phyloP scores from a whole-genome alignment of 2,797 vertebrate species.

The Urocyon cinereoargenteus region DNA sequence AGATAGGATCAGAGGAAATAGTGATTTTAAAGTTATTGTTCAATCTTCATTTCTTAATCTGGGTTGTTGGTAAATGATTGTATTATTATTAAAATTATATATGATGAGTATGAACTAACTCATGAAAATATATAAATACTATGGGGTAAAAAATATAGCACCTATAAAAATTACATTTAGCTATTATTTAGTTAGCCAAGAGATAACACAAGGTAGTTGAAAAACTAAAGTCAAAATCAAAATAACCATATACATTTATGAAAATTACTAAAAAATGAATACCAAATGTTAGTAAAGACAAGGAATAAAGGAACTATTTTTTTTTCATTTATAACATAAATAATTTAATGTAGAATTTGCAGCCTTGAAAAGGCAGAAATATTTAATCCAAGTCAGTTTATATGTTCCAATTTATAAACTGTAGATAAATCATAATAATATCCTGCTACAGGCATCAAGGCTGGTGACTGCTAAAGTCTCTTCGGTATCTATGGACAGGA shows the following conservation, averaged over 20 bases:
- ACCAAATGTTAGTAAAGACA: not conserved
- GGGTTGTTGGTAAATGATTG: not conserved
- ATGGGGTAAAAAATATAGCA: not conserved
- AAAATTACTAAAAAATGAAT: not conserved
- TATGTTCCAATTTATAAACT: conserved; percentile 87
- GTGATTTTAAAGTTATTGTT: not conserved
- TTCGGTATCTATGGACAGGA: conserved; percentile 82
- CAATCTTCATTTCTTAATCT: not conserved
- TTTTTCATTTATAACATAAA: conserved; percentile 81
- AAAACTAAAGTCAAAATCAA: not conserved
- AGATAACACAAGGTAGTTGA: not conserved
- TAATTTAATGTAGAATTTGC: conserved; percentile 84
- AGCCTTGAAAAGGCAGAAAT: conserved; percentile 83
- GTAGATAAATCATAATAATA: conserved; percentile 85
- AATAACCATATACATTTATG: not conserved
- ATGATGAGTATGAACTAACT: not conserved
- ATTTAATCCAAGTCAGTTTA: conserved; percentile 84
- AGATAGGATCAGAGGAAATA: not conserved
- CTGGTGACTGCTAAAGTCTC: conserved; percentile 86
- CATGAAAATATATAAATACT: not conserved
- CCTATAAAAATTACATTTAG: not conserved
- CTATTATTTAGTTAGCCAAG: not conserved
- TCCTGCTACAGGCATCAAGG: conserved; percentile 85
- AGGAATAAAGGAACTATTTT: not conserved
- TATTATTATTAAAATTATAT: not conserved